phyloP scores from a whole-genome alignment of 2,113 vertebrate genomes.

The Lycocorax pyrrhopterus region DNA sequence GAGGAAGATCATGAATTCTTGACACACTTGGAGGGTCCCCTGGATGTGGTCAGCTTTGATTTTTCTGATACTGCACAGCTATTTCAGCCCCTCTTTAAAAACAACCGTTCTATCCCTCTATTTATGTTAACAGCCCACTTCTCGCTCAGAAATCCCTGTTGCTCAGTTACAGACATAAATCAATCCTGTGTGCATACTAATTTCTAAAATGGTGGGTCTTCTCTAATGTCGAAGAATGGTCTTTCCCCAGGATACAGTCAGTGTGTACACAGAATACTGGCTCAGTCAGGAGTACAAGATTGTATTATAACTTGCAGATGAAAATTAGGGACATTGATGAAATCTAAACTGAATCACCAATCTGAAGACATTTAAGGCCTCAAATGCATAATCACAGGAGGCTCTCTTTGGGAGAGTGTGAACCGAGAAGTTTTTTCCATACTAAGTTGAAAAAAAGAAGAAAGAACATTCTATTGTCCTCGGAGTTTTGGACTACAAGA shows the following conservation, averaged over 20 bases:
- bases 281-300: not conserved
- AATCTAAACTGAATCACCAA: not conserved
- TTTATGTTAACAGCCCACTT: not conserved
- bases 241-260: not conserved
- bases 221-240: not conserved
- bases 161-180: slow-evolving; percentile 25
- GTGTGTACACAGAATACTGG: not conserved
- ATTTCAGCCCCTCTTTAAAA: not conserved
- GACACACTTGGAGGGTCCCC: not conserved
- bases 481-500: not conserved
- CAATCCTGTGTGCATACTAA: not conserved
- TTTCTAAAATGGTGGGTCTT: not conserved
- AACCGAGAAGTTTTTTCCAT: not conserved
- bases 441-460: not conserved
- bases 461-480: not conserved
- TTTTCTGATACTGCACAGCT: not conserved
- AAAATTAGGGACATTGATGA: not conserved
- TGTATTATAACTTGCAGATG: not conserved
- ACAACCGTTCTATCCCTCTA: not conserved
- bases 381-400: not conserved
- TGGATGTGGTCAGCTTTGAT: not conserved
- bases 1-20: not conserved
- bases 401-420: not conserved
- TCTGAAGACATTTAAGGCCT: not conserved
- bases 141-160: not conserved